phyloP scores from a whole-genome alignment of 2,113 vertebrate genomes.

The Notothenia rossii region DNA sequence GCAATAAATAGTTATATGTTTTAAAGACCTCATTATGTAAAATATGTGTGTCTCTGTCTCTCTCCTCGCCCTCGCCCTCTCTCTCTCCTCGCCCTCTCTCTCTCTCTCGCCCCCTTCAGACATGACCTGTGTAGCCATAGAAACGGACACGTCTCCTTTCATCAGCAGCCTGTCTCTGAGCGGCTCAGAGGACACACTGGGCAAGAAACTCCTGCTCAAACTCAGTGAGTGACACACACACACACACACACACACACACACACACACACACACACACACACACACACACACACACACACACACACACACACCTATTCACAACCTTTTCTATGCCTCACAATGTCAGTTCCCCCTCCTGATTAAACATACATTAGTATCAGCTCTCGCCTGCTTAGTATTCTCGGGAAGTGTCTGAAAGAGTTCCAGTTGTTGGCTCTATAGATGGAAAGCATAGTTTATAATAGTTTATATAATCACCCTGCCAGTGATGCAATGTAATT shows the following conservation, averaged over 20 bases:
- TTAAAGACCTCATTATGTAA: too few species aligned
- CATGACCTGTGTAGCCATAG: slow-evolving; percentile 78
- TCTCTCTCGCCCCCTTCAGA: slow-evolving; percentile 67
- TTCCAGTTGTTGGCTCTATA: too few species aligned
- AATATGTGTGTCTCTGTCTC: too few species aligned
- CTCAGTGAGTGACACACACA: slow-evolving; percentile 87
- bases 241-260: slow-evolving; percentile 34
- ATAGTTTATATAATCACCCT: too few species aligned
- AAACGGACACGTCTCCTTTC: slow-evolving; percentile 83
- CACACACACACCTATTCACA: slow-evolving; percentile 28
- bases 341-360: not conserved
- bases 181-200: slow-evolving; percentile 89
- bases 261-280: slow-evolving; percentile 19
- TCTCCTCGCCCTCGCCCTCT: not conserved
- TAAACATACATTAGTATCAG: too few species aligned
- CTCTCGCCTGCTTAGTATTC: too few species aligned
- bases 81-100: slow-evolving; percentile 13
- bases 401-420: too few species aligned
- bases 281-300: not conserved
- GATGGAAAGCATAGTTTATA: too few species aligned
- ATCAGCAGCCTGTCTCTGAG: slow-evolving; percentile 86
- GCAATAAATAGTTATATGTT: too few species aligned
- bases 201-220: slow-evolving; percentile 93
- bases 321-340: slow-evolving; percentile 1
- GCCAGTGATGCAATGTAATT: too few species aligned